phyloP scores from a whole-genome alignment of 2,113 vertebrate genomes.

The Ailurus styani region DNA sequence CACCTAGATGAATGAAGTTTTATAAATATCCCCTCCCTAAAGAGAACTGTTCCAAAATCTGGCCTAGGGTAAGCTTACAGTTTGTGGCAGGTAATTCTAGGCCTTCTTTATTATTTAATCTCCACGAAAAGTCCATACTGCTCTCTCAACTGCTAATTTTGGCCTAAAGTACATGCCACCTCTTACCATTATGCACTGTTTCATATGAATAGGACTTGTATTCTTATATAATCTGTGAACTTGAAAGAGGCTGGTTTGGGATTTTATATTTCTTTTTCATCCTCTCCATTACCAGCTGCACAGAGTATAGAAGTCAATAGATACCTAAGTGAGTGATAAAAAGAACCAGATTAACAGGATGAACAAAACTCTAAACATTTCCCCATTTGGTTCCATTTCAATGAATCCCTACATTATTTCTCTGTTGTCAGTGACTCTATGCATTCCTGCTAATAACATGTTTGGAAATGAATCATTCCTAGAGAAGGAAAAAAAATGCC shows the following conservation, averaged over 20 bases:
- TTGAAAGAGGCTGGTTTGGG: neutral
- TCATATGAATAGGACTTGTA: neutral
- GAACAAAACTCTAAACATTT: neutral
- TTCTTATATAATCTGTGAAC: neutral
- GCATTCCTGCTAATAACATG: neutral
- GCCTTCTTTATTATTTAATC: neutral
- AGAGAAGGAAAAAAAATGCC: neutral
- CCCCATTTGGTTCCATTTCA: neutral
- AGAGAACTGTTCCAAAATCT: neutral
- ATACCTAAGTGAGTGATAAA: neutral
- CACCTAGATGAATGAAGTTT: neutral
- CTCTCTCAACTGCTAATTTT: neutral
- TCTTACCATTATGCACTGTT: neutral
- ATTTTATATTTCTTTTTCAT: neutral
- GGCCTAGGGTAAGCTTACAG: neutral
- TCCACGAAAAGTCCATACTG: neutral
- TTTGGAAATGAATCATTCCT: conserved; percentile 8
- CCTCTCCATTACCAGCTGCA: neutral
- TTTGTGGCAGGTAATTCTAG: neutral
- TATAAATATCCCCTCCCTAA: neutral
- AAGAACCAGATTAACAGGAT: neutral
- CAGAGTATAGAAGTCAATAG: neutral
- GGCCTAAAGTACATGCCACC: neutral
- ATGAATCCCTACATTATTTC: neutral
- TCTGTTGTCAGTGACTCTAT: neutral